phyloP scores from a whole-genome alignment of 2,888 invertebrate species.

The Petrolisthes manimaculis region DNA sequence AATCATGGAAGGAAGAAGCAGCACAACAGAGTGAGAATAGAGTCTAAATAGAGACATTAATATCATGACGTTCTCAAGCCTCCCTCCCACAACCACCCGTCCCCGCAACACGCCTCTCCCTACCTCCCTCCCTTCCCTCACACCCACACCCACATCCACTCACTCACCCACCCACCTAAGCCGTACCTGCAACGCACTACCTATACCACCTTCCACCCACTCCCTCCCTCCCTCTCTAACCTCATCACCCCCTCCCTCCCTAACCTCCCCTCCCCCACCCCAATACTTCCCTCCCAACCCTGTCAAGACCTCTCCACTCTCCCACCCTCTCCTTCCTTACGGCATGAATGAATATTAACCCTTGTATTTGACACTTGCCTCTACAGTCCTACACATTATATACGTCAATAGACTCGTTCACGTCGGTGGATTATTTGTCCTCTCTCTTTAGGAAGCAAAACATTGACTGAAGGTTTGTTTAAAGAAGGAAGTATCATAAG shows the following conservation, averaged over 20 bases:
- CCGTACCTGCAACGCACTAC: conserved; percentile 3
- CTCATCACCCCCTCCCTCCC: not conserved
- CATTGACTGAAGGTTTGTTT: not conserved
- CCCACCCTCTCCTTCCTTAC: not conserved
- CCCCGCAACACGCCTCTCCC: not conserved
- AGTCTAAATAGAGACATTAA: conserved; percentile 32
- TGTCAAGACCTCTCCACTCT: not conserved
- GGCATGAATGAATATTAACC: conserved; percentile 7
- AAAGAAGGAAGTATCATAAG: conserved; percentile 16
- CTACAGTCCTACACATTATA: not conserved
- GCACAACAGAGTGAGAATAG: conserved; percentile 10
- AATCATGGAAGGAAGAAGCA: conserved; percentile 8
- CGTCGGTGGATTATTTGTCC: no score
- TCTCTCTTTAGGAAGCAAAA: no score
- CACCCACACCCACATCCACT: not conserved
- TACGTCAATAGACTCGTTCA: no score
- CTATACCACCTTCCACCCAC: not conserved
- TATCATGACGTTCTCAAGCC: conserved; percentile 20
- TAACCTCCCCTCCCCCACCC: not conserved
- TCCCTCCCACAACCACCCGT: conserved; percentile 18
- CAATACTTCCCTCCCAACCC: not conserved
- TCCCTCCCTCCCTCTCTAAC: conserved; percentile 2
- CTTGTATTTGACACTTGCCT: conserved; percentile 10
- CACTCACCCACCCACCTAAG: conserved; percentile 1
- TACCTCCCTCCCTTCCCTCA: no score